Evolutionary conservation across 2,797 vertebrate species (phyloP), one percentile per base, ranked within the genome.

Genomic region (Myripristis jacobus): DNA sequence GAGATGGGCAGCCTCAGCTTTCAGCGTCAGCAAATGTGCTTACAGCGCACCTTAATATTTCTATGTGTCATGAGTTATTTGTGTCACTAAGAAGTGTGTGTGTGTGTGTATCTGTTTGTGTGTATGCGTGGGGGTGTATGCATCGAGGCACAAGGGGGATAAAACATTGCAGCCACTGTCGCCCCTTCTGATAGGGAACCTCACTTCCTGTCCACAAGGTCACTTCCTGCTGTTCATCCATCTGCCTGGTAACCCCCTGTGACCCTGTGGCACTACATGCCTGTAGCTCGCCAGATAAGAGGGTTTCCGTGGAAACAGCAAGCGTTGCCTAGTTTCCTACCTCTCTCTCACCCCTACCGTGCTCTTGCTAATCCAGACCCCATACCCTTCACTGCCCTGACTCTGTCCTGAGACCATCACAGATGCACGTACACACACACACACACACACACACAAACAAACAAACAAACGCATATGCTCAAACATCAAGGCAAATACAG

Each of bases 211-310:
- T 92, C 89, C 73, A 83, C 91, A 91, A 94, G 91, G 93, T 94
- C 93, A 92, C 85, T 94, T 93, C 94, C 93, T 93, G 91, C 91
- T 90, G 89, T 51, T 83, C 70, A 86, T 90, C 94, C 95, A 95
- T 96, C 95, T 96, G 95, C 88, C 93, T 79, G 77, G 86, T 93
- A 92, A 94, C 94, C 94, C 89, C 77, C 68, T 52, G 84, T 92
- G 92, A 93, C 93, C 94, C 74, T 50, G 47, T 66, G 83, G 81
- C 64, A 85, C 84, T 75, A 72, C 46, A 41, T 55, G 80, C 66
- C 75, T 92, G 85, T 68, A 77, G 85, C 81, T 82, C 10, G 81
- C 89, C 87, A 92, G 91, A 93, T 92, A 92, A 90, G 86, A 86
- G 65, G 70, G 87, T 88, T 91, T 91, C 84, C 54, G 77, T 89